Percentiles rank a stretch among this genome's conserved stretches.
phyloP scores from a whole-genome alignment of 2,888 invertebrate species.

The Eupithecia centaureata region DNA sequence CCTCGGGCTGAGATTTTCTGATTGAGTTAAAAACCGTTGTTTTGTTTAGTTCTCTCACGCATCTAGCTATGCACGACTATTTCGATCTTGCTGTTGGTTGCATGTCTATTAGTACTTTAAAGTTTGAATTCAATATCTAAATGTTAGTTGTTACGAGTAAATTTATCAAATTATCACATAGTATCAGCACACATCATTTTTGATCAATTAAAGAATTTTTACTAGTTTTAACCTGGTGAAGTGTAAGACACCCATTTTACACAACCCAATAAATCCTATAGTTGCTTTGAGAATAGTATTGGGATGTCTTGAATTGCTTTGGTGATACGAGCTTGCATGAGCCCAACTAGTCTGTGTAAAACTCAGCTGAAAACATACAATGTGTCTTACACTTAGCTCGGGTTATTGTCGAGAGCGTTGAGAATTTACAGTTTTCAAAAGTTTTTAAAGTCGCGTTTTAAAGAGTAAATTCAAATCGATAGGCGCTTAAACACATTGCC shows the following conservation, averaged over 20 bases:
- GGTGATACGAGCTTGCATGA: constrained; percentile 65
- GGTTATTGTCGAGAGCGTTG: constrained; percentile 82
- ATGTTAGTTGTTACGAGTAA: constrained; percentile 74
- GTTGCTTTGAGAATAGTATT: constrained; percentile 60
- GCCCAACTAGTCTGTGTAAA: constrained; percentile 57
- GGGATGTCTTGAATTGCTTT: constrained; percentile 61
- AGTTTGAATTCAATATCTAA: constrained; percentile 67
- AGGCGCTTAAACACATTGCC: constrained; percentile 70
- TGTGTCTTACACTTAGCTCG: constrained; percentile 78
- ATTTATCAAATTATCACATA: constrained; percentile 74
- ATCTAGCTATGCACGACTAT: constrained; percentile 82
- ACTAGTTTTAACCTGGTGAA: constrained; percentile 68
- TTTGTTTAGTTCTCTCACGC: constrained; percentile 80
- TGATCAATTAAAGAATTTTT: constrained; percentile 67
- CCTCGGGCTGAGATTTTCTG: constrained; percentile 64
- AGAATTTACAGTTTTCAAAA: constrained; percentile 75
- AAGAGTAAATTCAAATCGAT: constrained; percentile 49
- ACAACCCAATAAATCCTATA: constrained; percentile 53
- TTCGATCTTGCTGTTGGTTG: constrained; percentile 80
- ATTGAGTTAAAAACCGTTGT: constrained; percentile 65
- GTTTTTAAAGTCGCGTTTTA: constrained; percentile 49
- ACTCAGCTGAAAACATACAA: constrained; percentile 53
- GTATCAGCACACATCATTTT: constrained; percentile 80
- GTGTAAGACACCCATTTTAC: constrained; percentile 72
- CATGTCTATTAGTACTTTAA: constrained; percentile 75